Evolutionary conservation across 1,140 invertebrate species (phyloP).

Genomic region (Euwallacea fornicatus): DNA sequence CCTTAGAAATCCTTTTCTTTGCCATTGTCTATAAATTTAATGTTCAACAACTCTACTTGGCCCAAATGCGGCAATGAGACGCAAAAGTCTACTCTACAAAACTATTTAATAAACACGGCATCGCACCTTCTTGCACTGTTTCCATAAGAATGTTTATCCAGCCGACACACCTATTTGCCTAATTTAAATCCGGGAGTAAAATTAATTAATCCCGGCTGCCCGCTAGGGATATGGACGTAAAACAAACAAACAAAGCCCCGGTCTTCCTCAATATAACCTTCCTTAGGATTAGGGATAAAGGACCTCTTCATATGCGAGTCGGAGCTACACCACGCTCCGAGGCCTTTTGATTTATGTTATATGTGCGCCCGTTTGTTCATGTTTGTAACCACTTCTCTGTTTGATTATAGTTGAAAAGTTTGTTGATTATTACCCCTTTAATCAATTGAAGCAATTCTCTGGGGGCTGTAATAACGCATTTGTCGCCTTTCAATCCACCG

Average conservation of each 20-base stretch:
- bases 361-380: background rate
- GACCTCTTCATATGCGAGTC: conserved; percentile 9
- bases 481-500: too few species aligned
- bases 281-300: conserved; percentile 11
- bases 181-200: conserved; percentile 16
- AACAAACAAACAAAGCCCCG: conserved; percentile 16
- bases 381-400: background rate
- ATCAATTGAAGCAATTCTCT: too few species aligned
- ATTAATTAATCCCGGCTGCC: conserved; percentile 12
- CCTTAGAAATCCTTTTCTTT: too few species aligned
- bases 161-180: conserved; percentile 2
- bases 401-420: too few species aligned
- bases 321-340: conserved; percentile 7
- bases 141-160: background rate
- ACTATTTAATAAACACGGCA: too few species aligned
- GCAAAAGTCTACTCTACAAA: too few species aligned
- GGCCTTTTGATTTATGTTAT: conserved; percentile 10
- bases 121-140: too few species aligned
- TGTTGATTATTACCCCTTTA: too few species aligned
- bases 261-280: conserved; percentile 16
- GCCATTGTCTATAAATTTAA: too few species aligned
- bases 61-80: too few species aligned
- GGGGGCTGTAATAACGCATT: too few species aligned
- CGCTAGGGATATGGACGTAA: conserved; percentile 12
- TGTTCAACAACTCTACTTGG: too few species aligned